These are phyloP conservation scores for Oryzias curvinotus DNA, from an alignment of 2,113 vertebrate genomes.

Conservation along the genomic window DNA sequence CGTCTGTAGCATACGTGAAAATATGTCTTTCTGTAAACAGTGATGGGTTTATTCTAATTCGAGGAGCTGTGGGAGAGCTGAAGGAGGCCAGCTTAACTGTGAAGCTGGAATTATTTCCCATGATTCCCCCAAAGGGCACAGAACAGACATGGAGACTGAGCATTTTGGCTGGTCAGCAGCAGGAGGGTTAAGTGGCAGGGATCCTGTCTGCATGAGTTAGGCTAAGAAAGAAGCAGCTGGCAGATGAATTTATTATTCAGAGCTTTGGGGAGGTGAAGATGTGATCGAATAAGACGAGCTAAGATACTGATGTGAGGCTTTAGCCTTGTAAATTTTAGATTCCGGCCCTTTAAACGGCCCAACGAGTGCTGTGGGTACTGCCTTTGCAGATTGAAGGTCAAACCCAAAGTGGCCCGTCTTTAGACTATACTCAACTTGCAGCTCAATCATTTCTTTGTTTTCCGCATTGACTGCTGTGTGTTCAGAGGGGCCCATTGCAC, in stretches of 20 bases:
- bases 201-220: constrained; percentile 19
- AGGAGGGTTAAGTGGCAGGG: constrained; percentile 35
- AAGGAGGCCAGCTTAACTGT: constrained; percentile 20
- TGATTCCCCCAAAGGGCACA: constrained; percentile 38
- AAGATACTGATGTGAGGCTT: constrained; percentile 10
- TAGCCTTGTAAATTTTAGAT: constrained; percentile 11
- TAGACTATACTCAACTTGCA: constrained; percentile 52
- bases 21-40: constrained; percentile 9
- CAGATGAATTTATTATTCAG: not conserved
- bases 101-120: constrained; percentile 34
- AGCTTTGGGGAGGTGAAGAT: not conserved
- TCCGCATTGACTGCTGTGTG: constrained; percentile 53
- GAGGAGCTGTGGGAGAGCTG: constrained; percentile 36
- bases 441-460: constrained; percentile 82
- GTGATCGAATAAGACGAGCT: not conserved
- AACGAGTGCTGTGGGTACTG: constrained; percentile 43
- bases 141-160: constrained; percentile 32
- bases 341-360: constrained; percentile 13
- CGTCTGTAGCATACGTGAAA: constrained; percentile 14
- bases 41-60: constrained; percentile 23
- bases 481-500: constrained; percentile 62
- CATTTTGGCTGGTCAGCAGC: constrained; percentile 44
- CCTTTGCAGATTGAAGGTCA: constrained; percentile 69
- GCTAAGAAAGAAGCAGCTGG: constrained; percentile 26
- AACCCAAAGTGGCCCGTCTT: constrained; percentile 52